Base-by-base conservation (phyloP, 2,113 vertebrate genomes). In the Malaclemys terrapin region DNA sequence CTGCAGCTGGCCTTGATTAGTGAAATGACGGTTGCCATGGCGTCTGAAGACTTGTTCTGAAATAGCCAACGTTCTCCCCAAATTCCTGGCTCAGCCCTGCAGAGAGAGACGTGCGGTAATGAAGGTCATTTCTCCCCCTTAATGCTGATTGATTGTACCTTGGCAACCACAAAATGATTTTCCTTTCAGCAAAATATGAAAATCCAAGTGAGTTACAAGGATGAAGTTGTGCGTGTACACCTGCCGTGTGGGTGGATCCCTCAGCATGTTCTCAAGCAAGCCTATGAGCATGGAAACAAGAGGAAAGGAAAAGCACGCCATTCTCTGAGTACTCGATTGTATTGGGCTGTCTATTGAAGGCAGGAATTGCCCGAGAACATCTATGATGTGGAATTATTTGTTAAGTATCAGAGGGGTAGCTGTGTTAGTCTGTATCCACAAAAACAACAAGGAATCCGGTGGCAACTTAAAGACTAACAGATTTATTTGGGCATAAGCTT, bases 1-100 rank as follows among this genome's bases (percentile, higher is more conserved):
- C 69, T 57, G 19, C 92, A 38, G 65, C 83, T 0, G 1, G 79
- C 20, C 81, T 65, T 95, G 92, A 97, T 96, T 92, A 96, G 57
- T 47, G 92, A 94, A 96, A 91, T 80, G 72, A 25, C 57, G 24
- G 87, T 97, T 97, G 87, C 94, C 89, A 95, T 91, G 94, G 95
- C 91, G 31, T 50, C 90, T 1, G 3, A 90, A 94, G 94, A 94
- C 79, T 75, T 93, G 89, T 54, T 96, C 8, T 1, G 1, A 56
- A 72, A 90, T 42, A 22, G 59, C 47, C 72, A 88, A 53, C 80
- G 42, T 94, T 56, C 45, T 56, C 38, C 4, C 75, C 25, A 16
- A 78, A 27, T 50, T 20, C 89, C 49, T 27, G 24, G 81, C 45
- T 65, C 79, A 80, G 62, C 80, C 12, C 38, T 29, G 27, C 53